Base-by-base conservation (phyloP, 1,140 invertebrate genomes). In the Calosoma granatense region DNA sequence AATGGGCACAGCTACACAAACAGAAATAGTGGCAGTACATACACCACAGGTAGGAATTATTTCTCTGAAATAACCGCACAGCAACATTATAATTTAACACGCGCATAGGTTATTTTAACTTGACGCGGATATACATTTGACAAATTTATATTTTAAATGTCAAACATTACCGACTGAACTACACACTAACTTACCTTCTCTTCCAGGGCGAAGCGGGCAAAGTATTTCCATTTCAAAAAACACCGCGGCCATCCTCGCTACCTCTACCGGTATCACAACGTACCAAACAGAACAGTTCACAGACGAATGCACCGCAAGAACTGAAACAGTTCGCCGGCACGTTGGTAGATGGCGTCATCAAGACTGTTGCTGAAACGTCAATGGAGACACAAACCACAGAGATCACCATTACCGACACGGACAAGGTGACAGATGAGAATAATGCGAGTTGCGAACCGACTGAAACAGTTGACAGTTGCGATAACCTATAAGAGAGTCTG, bases 11-110 rank as follows among this genome's bases (percentile, higher is more conserved):
- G 81, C 76, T 56, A 88, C 87, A 1, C 87, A 90, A 73, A 89
- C 87, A 0, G 87, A 90, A 73, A 83, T 89, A 57, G 76, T 81
- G 14, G 86, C 86, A 1, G 84, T 88, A 3, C 78, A 83, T 63
- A 87, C 85, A 1, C 86, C 86, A 2, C 81, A 83, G 67, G 76
- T 82, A 66, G 60, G 54, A 11, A 39, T 36, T n/a, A 47, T n/a
- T n/a, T n/a, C n/a, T n/a, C n/a, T n/a, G n/a, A n/a, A n/a, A n/a
- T n/a, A n/a, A n/a, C n/a, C n/a, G n/a, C n/a, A n/a, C n/a, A n/a
- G n/a, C n/a, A n/a, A n/a, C n/a, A 21, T 22, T 51, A 55, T 36
- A 20, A 53, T 23, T 53, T n/a, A n/a, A n/a, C n/a, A n/a, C n/a
- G n/a, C n/a, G n/a, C n/a, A n/a, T n/a, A n/a, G n/a, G n/a, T n/a